Evolutionary conservation across 92 coral and sea anemone genomes (phyloP).

Genomic region (Porites cylindrica): DNA sequence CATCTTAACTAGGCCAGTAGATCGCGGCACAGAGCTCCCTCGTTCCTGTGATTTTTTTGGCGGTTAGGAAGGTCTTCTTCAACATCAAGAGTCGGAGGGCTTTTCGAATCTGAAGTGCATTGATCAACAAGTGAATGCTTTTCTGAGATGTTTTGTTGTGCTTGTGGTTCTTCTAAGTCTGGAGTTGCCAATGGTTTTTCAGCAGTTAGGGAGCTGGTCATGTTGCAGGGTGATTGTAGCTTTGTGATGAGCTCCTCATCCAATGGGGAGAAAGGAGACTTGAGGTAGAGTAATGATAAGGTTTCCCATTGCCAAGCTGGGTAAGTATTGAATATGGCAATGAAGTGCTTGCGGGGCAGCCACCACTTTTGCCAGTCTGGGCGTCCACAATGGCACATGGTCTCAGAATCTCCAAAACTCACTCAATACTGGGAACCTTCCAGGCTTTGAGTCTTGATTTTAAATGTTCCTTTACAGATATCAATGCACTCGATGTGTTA

Average conservation of each 20-base stretch:
- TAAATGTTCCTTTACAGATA: conserved; percentile 10
- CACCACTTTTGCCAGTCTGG: conserved; percentile 50
- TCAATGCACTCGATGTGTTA: conserved; percentile 37
- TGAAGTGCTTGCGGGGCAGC: conserved; percentile 62
- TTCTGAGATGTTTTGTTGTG: no score
- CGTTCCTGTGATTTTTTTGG: conserved; percentile 14
- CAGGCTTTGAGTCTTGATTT: conserved; percentile 17
- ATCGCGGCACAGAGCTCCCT: conserved; percentile 30
- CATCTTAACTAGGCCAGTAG: conserved; percentile 25
- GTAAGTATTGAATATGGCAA: conserved; percentile 47
- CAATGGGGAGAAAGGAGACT: conserved; percentile 45
- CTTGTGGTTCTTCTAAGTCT: no score
- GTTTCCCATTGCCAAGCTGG: conserved; percentile 61
- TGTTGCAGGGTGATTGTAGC: no score
- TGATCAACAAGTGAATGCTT: no score
- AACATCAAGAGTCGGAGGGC: no score
- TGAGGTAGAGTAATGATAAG: conserved; percentile 22
- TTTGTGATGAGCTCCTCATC: background rate
- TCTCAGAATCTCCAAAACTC: conserved; percentile 26
- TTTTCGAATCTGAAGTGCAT: no score
- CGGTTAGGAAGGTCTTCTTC: no score
- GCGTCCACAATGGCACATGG: conserved; percentile 47
- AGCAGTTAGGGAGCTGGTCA: conserved; percentile 7
- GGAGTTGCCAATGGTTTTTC: conserved; percentile 20
- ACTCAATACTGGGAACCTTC: background rate